These are phyloP conservation scores for Neodiprion fabricii DNA, from an alignment of 1,140 invertebrate species.

Conservation along the genomic window DNA sequence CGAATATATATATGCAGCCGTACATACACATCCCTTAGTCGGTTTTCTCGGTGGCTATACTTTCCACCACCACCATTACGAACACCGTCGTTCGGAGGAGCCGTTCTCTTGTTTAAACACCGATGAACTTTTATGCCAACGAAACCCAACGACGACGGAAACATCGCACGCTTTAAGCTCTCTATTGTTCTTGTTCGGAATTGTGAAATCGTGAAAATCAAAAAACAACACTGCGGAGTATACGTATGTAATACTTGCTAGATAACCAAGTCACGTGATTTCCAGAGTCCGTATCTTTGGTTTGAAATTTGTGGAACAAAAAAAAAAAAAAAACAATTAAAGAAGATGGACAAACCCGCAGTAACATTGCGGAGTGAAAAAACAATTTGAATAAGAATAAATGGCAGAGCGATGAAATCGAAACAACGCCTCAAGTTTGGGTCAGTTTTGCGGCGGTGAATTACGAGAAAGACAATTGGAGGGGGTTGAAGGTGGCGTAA, in stretches of 20 bases:
- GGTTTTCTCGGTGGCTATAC: background rate
- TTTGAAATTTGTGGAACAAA: too few species aligned
- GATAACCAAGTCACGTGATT: too few species aligned
- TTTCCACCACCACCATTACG: background rate
- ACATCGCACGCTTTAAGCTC: background rate
- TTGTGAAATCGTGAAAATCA: too few species aligned
- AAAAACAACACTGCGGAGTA: background rate
- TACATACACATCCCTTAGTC: background rate
- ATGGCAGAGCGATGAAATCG: background rate
- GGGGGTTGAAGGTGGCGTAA: background rate
- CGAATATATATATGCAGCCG: background rate
- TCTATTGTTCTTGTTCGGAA: background rate
- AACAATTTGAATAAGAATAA: too few species aligned
- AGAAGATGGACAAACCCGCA: too few species aligned
- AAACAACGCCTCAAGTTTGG: background rate
- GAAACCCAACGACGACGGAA: background rate
- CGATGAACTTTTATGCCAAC: background rate
- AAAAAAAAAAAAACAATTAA: too few species aligned
- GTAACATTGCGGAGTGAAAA: too few species aligned
- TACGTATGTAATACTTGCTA: too few species aligned
- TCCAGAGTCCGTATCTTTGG: too few species aligned
- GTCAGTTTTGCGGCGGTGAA: background rate
- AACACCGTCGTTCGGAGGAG: background rate
- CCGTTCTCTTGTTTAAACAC: background rate
- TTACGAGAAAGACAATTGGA: background rate